Percentiles rank a stretch among this genome's conserved stretches.
Conservation (phyloP, 1,140 invertebrate genomes). For the Camponotus vicinus region DNA sequence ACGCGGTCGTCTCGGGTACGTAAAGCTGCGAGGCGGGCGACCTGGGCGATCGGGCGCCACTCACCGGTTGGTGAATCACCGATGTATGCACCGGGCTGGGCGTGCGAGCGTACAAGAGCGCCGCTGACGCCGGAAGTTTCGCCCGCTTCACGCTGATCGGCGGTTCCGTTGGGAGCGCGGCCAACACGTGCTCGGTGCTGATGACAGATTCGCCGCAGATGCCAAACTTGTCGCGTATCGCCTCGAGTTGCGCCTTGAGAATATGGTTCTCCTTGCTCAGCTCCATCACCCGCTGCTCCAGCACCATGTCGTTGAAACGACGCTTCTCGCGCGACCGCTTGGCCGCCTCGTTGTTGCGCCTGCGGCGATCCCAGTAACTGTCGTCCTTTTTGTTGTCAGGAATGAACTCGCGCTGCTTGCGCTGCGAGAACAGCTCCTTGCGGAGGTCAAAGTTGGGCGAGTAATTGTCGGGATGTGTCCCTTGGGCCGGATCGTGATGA, state of each 20-base stretch:
- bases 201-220: constrained; percentile 95
- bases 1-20: constrained; percentile 79
- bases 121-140: constrained; percentile 87
- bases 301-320: constrained; percentile 98
- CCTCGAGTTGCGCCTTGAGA: constrained; percentile 95
- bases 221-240: constrained; percentile 97
- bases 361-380: constrained; percentile 97
- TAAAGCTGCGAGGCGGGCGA: constrained; percentile 82
- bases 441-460: constrained; percentile 87
- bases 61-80: constrained; percentile 89
- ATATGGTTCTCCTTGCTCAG: constrained; percentile 98
- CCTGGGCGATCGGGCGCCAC: constrained; percentile 81
- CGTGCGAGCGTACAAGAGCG: constrained; percentile 87
- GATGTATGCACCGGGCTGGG: constrained; percentile 90
- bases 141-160: constrained; percentile 93
- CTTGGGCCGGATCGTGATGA: constrained; percentile 74
- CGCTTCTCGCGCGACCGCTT: constrained; percentile 97
- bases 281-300: constrained; percentile 97
- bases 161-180: constrained; percentile 93
- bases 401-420: constrained; percentile 98
- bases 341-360: constrained; percentile 98
- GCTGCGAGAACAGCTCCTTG: constrained; percentile 93
- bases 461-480: constrained; percentile 79
- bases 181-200: constrained; percentile 94
- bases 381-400: constrained; percentile 99